Base-by-base conservation (phyloP, 2,113 vertebrate species). In the Donacobius atricapilla region DNA sequence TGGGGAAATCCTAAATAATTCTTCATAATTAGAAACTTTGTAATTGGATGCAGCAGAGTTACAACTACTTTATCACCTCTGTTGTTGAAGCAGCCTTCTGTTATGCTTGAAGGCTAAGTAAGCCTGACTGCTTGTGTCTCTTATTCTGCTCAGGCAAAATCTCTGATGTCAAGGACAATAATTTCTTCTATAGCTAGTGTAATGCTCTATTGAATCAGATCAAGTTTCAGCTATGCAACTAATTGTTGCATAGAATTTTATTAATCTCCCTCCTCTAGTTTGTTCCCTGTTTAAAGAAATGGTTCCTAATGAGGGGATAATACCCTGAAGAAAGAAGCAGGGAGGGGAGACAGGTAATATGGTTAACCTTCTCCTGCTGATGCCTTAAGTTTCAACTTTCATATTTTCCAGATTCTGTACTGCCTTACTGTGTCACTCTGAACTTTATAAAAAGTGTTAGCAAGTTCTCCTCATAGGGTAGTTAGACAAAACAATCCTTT, bases 1-100 rank as follows among this genome's bases (percentile, higher is more conserved):
- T 84, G 50, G 56, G 81, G 44, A 94, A 95, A 89, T 61, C 27
- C 77, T 82, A 84, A 93, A 65, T 83, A 79, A 82, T 91, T 72
- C 53, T 72, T 90, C 40, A 42, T 57, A 68, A 93, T 90, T 91
- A 92, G 82, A 61, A 93, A 82, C 44, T 58, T 84, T 1, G 2
- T 76, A 77, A 87, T 30, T 64, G 20, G 57, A 60, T 81, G 60
- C 69, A 95, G 53, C 42, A 84, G 33, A 88, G n/a, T 82, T 71
- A 56, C 63, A 76, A 42, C 13, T 56, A n/a, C 56, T 68, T 94
- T 56, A 64, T 40, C 69, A 39, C 18, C 33, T 33, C 65, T 56
- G n/a, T 21, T 92, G 64, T 56, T 71, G 51, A 91, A 89, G 60
- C 15, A 56, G 47, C 35, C 56, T 75, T 75, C 64, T 81, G 19